These are phyloP conservation scores for Palythoa grandis DNA, from an alignment of 92 coral and sea anemone genomes.

Conservation along the genomic window DNA sequence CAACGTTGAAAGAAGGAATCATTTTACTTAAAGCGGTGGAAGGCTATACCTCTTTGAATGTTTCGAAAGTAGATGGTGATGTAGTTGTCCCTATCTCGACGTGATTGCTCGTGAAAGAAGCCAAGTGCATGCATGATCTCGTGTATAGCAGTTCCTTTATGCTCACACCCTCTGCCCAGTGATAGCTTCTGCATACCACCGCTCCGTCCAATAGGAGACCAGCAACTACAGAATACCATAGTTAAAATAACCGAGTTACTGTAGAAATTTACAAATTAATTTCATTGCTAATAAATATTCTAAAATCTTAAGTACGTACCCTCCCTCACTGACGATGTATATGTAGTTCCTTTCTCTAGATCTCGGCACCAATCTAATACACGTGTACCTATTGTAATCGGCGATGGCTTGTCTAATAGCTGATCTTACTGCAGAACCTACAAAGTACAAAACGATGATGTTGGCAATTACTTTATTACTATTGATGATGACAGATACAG, in stretches of 20 bases:
- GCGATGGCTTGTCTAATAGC: constrained; percentile 53
- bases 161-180: constrained; percentile 62
- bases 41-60: constrained; percentile 39
- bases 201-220: constrained; percentile 59
- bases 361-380: constrained; percentile 57
- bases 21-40: neutral
- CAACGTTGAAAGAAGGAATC: neutral
- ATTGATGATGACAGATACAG: too few species aligned
- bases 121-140: constrained; percentile 74
- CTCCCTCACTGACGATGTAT: constrained; percentile 67
- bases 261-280: neutral
- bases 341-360: constrained; percentile 53
- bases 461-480: neutral
- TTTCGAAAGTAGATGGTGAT: constrained; percentile 55
- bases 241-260: neutral
- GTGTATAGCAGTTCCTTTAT: constrained; percentile 62
- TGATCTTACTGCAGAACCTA: constrained; percentile 55
- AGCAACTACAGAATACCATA: constrained; percentile 43
- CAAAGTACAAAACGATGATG: neutral
- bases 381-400: constrained; percentile 56
- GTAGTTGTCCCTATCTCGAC: constrained; percentile 59
- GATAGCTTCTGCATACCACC: constrained; percentile 64
- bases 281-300: neutral
- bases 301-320: constrained; percentile 39
- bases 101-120: constrained; percentile 72